A percentile compares a stretch with the other conserved stretches of the same genome.
Evolutionary conservation across 2,797 vertebrate species (phyloP).

Genomic region (Kryptolebias ocellatus): DNA sequence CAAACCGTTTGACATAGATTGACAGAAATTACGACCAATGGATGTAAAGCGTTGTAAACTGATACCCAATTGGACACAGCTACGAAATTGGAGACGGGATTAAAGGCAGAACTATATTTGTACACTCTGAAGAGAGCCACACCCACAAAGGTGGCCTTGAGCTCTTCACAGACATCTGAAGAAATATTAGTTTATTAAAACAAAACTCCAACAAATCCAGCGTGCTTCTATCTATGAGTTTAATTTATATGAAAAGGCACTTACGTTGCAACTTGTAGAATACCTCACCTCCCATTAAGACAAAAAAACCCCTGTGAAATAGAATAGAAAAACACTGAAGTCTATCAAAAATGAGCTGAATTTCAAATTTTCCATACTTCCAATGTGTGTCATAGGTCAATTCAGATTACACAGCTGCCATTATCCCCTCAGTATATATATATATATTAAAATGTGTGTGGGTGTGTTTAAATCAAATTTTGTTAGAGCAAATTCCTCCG

Average conservation of each 20-base stretch:
- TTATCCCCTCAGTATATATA: not conserved
- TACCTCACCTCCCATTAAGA: too few species aligned
- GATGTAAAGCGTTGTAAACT: not conserved
- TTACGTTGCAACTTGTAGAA: not conserved
- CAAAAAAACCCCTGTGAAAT: not conserved
- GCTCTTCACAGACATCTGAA: not conserved
- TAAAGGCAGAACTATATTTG: constrained; percentile 22
- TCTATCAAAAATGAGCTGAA: too few species aligned
- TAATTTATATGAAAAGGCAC: not conserved
- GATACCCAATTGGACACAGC: constrained; percentile 35
- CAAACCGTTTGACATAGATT: constrained; percentile 43
- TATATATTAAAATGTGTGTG: constrained; percentile 11
- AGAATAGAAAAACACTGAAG: too few species aligned
- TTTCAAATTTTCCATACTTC: not conserved
- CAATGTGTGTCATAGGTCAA: constrained; percentile 6
- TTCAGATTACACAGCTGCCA: constrained; percentile 4
- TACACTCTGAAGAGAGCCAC: constrained; percentile 28
- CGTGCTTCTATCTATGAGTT: not conserved
- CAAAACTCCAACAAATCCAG: not conserved
- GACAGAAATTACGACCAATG: constrained; percentile 35
- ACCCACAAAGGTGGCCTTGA: constrained; percentile 45
- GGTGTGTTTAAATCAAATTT: constrained; percentile 8
- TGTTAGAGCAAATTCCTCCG: constrained; percentile 5
- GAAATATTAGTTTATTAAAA: not conserved
- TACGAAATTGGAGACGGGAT: constrained; percentile 12